Conservation (phyloP, 30 jellyfish, hydroid and myxozoan genomes). For the Chrysaora quinquecirrha region DNA sequence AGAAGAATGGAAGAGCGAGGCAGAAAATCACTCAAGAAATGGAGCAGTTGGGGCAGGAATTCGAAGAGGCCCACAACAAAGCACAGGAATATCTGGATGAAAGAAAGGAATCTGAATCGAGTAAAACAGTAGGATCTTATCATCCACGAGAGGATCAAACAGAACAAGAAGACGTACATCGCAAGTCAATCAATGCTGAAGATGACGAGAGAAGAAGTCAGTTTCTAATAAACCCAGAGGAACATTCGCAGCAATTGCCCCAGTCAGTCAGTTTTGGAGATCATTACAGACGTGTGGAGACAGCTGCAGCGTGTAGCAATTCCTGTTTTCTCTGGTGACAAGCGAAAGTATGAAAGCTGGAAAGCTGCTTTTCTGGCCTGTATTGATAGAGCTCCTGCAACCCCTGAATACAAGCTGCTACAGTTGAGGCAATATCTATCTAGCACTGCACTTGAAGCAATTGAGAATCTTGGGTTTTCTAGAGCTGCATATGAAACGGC, state of each 20-base stretch:
- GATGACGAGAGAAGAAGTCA: neutral
- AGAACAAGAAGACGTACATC: neutral
- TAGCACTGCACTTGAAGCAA: constrained; percentile 12
- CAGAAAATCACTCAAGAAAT: constrained; percentile 8
- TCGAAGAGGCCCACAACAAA: constrained; percentile 18
- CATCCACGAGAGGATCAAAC: neutral
- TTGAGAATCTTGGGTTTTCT: constrained; percentile 38
- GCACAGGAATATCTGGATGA: constrained; percentile 34
- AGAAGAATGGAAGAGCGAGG: constrained; percentile 19
- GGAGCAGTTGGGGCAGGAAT: constrained; percentile 12
- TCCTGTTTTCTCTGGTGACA: neutral
- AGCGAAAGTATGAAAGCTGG: constrained; percentile 1
- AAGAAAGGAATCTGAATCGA: constrained; percentile 14
- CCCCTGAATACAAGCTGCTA: constrained; percentile 28
- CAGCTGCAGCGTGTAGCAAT: constrained; percentile 20
- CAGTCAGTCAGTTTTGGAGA: too few species aligned
- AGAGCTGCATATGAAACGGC: constrained; percentile 55
- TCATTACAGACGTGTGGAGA: neutral
- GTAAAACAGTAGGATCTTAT: neutral
- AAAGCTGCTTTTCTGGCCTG: constrained; percentile 41
- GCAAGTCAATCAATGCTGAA: neutral
- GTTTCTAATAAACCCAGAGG: neutral
- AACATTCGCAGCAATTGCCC: neutral
- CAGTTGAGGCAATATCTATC: constrained; percentile 43
- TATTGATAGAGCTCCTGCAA: constrained; percentile 28